Evolutionary conservation across 2,113 vertebrate genomes (phyloP).

Genomic region (Xiphias gladius): DNA sequence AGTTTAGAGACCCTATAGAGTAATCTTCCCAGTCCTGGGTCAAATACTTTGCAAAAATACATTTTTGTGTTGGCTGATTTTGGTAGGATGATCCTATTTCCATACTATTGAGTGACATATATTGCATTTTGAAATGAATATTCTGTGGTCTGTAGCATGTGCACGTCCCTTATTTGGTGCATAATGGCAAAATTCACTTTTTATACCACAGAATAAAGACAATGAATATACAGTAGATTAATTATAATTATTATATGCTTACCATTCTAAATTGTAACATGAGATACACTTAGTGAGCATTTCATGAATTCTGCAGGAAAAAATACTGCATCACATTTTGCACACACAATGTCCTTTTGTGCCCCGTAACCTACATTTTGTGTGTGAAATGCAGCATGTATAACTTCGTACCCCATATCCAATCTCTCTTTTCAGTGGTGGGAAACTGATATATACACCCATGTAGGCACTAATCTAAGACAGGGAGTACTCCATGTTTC

Average conservation of each 20-base stretch:
- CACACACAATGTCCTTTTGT: background rate
- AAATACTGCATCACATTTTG: background rate
- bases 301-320: background rate
- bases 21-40: background rate
- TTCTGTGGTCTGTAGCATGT: background rate
- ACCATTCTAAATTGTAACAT: background rate
- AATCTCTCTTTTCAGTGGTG: background rate
- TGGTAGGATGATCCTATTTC: background rate
- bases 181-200: background rate
- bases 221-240: background rate
- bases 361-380: background rate
- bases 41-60: background rate
- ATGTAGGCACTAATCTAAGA: slow-evolving; percentile 14
- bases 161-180: too few relatives aligned
- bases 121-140: background rate
- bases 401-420: too few relatives aligned
- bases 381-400: background rate
- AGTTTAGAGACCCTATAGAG: background rate
- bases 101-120: background rate
- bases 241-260: background rate
- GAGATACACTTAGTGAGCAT: background rate
- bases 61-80: background rate
- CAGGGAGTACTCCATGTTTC: slow-evolving; percentile 4
- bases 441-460: slow-evolving; percentile 18
- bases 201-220: background rate